Evolutionary conservation across 2,113 vertebrate genomes (phyloP).

Genomic region (Myrmecobius fasciatus): DNA sequence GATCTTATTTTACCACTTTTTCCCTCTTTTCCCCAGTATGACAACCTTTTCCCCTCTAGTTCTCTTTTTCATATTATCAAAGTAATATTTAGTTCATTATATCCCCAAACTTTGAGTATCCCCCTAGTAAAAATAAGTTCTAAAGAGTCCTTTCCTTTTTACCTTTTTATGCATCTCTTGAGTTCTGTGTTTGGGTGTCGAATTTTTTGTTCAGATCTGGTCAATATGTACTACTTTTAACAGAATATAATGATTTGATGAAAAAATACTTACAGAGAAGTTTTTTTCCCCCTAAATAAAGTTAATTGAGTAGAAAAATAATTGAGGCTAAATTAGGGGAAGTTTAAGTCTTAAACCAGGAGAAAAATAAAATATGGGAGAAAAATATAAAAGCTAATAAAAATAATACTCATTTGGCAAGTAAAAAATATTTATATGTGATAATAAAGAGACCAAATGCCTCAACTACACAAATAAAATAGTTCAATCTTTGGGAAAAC

Average conservation of each 20-base stretch:
- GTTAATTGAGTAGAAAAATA: conserved; percentile 12
- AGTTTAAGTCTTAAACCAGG: conserved; percentile 9
- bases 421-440: conserved; percentile 20
- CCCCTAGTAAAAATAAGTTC: too few relatives aligned
- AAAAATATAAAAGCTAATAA: conserved; percentile 8
- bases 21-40: too few relatives aligned
- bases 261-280: conserved; percentile 8
- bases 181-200: too few relatives aligned
- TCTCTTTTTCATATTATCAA: too few relatives aligned
- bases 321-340: conserved; percentile 24
- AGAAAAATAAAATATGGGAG: neutral
- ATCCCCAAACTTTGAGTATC: too few relatives aligned
- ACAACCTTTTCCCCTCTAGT: too few relatives aligned
- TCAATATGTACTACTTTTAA: neutral
- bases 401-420: neutral
- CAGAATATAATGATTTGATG: neutral
- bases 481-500: neutral
- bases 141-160: too few relatives aligned
- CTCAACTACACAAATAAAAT: conserved; percentile 26
- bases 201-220: too few relatives aligned
- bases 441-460: conserved; percentile 19
- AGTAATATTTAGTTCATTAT: too few relatives aligned
- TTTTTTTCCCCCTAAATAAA: too few relatives aligned
- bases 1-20: too few relatives aligned
- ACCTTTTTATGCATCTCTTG: too few relatives aligned